These are phyloP conservation scores for Aphodius granarius DNA, from an alignment of 2,888 invertebrate species.

Conservation along the genomic window DNA sequence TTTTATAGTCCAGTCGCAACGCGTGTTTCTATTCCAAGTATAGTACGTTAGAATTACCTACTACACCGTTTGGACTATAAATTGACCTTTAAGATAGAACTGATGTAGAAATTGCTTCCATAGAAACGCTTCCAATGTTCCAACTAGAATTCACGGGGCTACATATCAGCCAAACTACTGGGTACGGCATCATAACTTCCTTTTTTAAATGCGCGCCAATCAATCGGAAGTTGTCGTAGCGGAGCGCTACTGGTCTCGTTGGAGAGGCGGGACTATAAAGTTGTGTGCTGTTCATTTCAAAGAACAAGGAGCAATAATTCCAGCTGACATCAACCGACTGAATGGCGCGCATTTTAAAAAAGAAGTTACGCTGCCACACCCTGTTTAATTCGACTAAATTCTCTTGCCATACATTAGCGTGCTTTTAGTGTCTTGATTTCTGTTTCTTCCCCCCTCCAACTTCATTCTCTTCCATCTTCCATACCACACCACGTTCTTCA, in stretches of 20 bases:
- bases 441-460: background rate
- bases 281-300: no score
- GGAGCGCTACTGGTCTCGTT: no score
- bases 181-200: background rate
- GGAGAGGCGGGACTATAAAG: no score
- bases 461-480: background rate
- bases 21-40: background rate
- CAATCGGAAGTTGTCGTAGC: no score
- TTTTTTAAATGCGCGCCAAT: background rate
- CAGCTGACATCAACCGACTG: no score
- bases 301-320: no score
- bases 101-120: background rate
- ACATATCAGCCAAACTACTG: background rate
- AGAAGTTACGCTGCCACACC: no score
- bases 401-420: no score
- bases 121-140: background rate
- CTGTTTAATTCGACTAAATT: no score
- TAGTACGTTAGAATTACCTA: no score
- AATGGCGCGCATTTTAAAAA: no score
- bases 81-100: background rate
- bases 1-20: background rate
- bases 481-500: background rate
- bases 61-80: background rate
- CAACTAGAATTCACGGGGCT: background rate
- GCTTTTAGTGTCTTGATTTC: background rate